Evolutionary conservation across 2,113 vertebrate species (phyloP), one percentile per base, ranked within the genome.

Genomic region (Barbus barbus): DNA sequence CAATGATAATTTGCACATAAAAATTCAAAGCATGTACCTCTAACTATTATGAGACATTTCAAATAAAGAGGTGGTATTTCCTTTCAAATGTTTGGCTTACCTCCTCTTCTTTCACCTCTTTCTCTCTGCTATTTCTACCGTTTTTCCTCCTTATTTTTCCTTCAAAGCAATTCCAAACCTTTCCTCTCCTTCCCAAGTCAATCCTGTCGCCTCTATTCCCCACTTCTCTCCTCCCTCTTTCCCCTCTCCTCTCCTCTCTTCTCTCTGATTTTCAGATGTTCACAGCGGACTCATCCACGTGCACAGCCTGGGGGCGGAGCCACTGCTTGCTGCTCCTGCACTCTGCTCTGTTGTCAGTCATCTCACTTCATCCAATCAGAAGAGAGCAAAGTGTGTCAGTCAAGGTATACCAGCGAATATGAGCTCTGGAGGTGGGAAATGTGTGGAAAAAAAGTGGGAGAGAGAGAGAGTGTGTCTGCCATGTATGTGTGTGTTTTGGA

Each of bases 201-300:
- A 60, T 86, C 60, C 83, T 71, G 71, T 88, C 85, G 86, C 90
- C 90, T 91, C 89, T 91, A 67, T 84, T 67, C 76, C 85, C 84
- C 85, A 90, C 90, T 89, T 91, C 90, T 91, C 53, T 83, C 78
- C 71, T 56, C 83, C 73, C 56, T 63, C 83, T 83, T 76, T 86
- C 84, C 67, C 86, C 83, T 90, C 75, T 93, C 91, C 90, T 92
- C 87, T 90, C 92, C 89, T 88, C 90, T 92, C 89, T 83, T 86
- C 87, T 91, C 82, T 90, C 86, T 83, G 88, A 92, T 92, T 90
- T 90, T 91, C 41, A 80, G 87, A 88, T 89, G 87, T 91, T 88
- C 87, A 61, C 83, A 87, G 84, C 90, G 90, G 87, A 90, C 88
- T 61, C 85, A 90, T 91, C 90, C 93, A 94, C 90, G 91, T 90